Evolutionary conservation across 92 coral and sea anemone genomes (phyloP).

Genomic region (Palythoa caribaeorum): DNA sequence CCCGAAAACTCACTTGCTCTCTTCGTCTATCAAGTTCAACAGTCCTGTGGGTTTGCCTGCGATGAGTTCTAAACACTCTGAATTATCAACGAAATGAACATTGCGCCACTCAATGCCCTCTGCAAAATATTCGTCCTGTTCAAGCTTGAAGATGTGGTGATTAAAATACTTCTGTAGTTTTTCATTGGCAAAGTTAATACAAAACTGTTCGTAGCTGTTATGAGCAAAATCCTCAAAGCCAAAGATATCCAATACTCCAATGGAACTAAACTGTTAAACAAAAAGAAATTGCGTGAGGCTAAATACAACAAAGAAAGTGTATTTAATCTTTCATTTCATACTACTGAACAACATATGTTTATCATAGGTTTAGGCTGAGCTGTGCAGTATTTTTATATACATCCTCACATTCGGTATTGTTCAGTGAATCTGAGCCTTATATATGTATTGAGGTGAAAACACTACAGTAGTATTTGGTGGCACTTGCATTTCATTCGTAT

Average conservation of each 20-base stretch:
- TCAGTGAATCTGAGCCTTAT: too few species aligned
- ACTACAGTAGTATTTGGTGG: too few species aligned
- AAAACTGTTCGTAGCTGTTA: slow-evolving; percentile 97
- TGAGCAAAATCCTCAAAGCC: slow-evolving; percentile 95
- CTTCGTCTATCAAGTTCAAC: slow-evolving; percentile 93
- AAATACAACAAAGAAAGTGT: not conserved
- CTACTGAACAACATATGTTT: too few species aligned
- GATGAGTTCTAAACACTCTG: slow-evolving; percentile 89
- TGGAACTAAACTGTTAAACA: slow-evolving; percentile 84
- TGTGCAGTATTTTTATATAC: too few species aligned
- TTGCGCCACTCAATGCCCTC: slow-evolving; percentile 93
- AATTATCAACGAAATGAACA: slow-evolving; percentile 91
- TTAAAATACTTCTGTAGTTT: slow-evolving; percentile 95
- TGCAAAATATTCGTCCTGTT: slow-evolving; percentile 95
- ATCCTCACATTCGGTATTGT: too few species aligned
- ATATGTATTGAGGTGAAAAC: too few species aligned
- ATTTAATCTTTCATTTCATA: too few species aligned
- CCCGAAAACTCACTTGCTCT: slow-evolving; percentile 79
- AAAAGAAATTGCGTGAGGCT: not conserved
- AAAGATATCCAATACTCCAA: slow-evolving; percentile 99
- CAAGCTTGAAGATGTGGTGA: slow-evolving; percentile 92
- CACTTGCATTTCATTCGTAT: too few species aligned
- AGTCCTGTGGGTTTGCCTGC: slow-evolving; percentile 96
- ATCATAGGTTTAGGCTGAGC: not conserved
- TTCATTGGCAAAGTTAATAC: slow-evolving; percentile 98